phyloP scores from a whole-genome alignment of 2,888 invertebrate genomes.

The Nomada hirtipes region DNA sequence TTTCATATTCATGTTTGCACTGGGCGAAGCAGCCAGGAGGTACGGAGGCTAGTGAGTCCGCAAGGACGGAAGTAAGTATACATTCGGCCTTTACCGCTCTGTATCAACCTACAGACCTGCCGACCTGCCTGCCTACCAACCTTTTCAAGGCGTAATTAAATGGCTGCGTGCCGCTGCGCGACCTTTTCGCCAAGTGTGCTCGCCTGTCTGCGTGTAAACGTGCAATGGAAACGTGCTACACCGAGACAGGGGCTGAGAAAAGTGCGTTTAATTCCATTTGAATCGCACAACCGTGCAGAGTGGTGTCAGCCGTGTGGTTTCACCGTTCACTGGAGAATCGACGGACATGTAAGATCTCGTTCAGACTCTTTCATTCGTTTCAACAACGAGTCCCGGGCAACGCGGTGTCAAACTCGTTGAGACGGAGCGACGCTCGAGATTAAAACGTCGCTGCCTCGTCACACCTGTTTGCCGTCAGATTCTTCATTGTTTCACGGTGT shows the following conservation, averaged over 20 bases:
- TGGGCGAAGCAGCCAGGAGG: conserved; percentile 68
- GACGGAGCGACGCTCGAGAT: conserved; percentile 22
- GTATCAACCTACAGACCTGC: conserved; percentile 68
- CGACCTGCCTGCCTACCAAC: conserved; percentile 69
- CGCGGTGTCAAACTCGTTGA: conserved; percentile 49
- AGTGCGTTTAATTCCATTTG: conserved; percentile 68
- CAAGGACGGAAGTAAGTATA: conserved; percentile 74
- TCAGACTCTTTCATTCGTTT: conserved; percentile 19
- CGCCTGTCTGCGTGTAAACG: conserved; percentile 56
- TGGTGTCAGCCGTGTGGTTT: conserved; percentile 49
- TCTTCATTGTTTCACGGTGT: conserved; percentile 7
- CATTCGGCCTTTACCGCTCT: conserved; percentile 67
- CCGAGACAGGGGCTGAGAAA: conserved; percentile 46
- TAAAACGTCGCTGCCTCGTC: conserved; percentile 36
- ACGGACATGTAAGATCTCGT: conserved; percentile 59
- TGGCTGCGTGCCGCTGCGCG: conserved; percentile 66
- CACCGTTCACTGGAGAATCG: conserved; percentile 57
- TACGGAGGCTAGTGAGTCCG: conserved; percentile 61
- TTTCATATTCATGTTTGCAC: conserved; percentile 78
- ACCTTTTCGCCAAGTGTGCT: conserved; percentile 55
- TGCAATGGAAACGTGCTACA: conserved; percentile 35
- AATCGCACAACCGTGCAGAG: conserved; percentile 35
- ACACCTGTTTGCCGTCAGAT: conserved; percentile 44
- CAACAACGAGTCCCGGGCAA: conserved; percentile 26
- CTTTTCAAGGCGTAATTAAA: conserved; percentile 78